Base-by-base conservation (phyloP, 2,113 vertebrate genomes). In the Nothocercus julius region DNA sequence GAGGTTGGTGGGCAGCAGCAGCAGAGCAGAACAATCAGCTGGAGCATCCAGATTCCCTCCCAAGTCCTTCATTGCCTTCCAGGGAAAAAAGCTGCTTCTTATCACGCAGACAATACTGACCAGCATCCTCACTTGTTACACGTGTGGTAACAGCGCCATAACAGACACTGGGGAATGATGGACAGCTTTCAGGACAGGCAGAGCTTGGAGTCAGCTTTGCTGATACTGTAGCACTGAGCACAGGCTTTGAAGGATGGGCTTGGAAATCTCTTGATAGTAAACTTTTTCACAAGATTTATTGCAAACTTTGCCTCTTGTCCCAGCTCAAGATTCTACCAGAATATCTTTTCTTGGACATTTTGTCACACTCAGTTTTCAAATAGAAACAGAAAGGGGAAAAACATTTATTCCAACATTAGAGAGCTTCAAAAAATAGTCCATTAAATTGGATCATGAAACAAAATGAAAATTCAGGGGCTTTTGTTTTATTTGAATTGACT, bases 221-320 rank as follows among this genome's bases (percentile, higher is more conserved):
- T 19, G 22, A 15, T 47, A 28, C 11, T 8, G n/a, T 17, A 64
- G 45, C 1, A 1, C 13, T 84, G 34, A 63, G 74, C n/a, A 56
- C 21, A 44, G 47, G 30, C 47, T 79, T 47, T 76, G 70, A 73
- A 90, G 85, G 85, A 93, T 28, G 32, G 22, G 9, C 2, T 36
- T 5, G 25, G 73, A 82, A 95, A 76, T 90, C 75, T 92, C 94
- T 61, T 53, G 69, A 91, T 92, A 89, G 83, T 81, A 93, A 93
- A 81, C 58, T 94, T 96, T 93, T 93, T 95, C 82, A 83, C 2
- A 15, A 92, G 91, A 64, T 74, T 95, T 96, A 92, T 93, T 83
- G 87, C 82, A 92, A 87, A 32, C 42, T 89, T 67, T 80, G 12
- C 11, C 9, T 90, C 82, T 95, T 79, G 66, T 85, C 85, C 54